Evolutionary conservation across 2,888 invertebrate species (phyloP).

Genomic region (Polydrusus cervinus): DNA sequence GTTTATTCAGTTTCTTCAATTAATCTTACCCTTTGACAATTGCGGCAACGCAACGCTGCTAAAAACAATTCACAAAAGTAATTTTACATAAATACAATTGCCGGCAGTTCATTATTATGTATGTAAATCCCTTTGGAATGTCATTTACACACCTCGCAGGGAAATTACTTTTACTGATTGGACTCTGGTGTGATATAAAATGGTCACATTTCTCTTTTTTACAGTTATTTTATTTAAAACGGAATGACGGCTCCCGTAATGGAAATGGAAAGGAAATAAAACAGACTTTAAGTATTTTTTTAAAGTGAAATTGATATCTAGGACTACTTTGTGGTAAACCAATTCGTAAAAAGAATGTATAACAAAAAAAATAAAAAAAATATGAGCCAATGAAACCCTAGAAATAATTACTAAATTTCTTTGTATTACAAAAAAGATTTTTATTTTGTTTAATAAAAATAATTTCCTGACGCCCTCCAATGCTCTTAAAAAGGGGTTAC

Average conservation of each 20-base stretch:
- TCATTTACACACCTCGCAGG: slow-evolving; percentile 39
- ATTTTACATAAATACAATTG: slow-evolving; percentile 34
- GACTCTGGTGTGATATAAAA: slow-evolving; percentile 28
- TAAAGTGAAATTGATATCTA: background rate
- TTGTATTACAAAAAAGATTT: too few relatives aligned
- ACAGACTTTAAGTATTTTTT: too few relatives aligned
- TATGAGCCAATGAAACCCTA: too few relatives aligned
- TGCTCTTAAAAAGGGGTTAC: too few relatives aligned
- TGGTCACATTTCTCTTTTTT: slow-evolving; percentile 10
- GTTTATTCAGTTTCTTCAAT: background rate
- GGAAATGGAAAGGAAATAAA: background rate
- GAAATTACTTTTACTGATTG: slow-evolving; percentile 43
- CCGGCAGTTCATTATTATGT: slow-evolving; percentile 24
- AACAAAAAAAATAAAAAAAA: too few relatives aligned
- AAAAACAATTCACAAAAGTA: slow-evolving; percentile 12
- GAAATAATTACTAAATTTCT: too few relatives aligned
- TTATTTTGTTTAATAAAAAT: too few relatives aligned
- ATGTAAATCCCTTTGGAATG: slow-evolving; percentile 23
- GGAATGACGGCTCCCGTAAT: background rate
- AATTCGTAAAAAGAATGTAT: too few relatives aligned
- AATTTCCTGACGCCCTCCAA: too few relatives aligned
- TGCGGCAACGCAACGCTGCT: slow-evolving; percentile 4
- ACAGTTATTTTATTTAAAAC: slow-evolving; percentile 17
- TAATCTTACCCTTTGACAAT: too few relatives aligned
- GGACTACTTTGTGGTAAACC: too few relatives aligned